Evolutionary conservation across 2,888 invertebrate species (phyloP), one percentile per base, ranked within the genome.

Genomic region (Helleia helle): DNA sequence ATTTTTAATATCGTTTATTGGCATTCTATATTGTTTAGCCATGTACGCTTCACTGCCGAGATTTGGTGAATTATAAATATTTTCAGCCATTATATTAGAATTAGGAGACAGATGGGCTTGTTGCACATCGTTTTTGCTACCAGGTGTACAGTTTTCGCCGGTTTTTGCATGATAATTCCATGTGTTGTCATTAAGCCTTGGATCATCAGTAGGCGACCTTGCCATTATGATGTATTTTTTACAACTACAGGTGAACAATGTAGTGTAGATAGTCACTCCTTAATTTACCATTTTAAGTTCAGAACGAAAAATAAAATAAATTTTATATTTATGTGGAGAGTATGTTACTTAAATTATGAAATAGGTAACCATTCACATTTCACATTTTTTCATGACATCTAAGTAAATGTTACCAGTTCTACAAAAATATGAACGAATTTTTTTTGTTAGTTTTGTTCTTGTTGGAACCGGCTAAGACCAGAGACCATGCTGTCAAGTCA

Each of bases 201-300:
- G 70, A 66, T 83, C 80, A 70, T 85, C 84, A 56, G 77, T 75
- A 53, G 75, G 74, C 76, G 81, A 80, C 77, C 85, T 84, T 77
- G 83, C 80, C 85, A 86, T 86, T 74, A 72, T 72, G 71, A 70
- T 68, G 66, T 69, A 55, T 58, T 62, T 47, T 47, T 56, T 4
- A 6, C 22, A 22, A 8, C 22, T 8, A 6, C 22, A 22, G 22
- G 8, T 8, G 22, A 22, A n/a, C n/a, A n/a, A n/a, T n/a, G n/a
- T n/a, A n/a, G n/a, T n/a, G n/a, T 5, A 22, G 22, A 22, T 22
- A 38, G 18, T 18, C 22, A 42, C 38, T 39, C 36, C 38, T 25
- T 13, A 40, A 43, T 43, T 46, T 42, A 40, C 29, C 44, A 44
- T 44, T 22, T 12, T 34, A 34, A 7, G 44, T 34, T 41, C 18